These are phyloP conservation scores for Syngnathus scovelli DNA, from an alignment of 2,113 vertebrate genomes.

Conservation along the genomic window DNA sequence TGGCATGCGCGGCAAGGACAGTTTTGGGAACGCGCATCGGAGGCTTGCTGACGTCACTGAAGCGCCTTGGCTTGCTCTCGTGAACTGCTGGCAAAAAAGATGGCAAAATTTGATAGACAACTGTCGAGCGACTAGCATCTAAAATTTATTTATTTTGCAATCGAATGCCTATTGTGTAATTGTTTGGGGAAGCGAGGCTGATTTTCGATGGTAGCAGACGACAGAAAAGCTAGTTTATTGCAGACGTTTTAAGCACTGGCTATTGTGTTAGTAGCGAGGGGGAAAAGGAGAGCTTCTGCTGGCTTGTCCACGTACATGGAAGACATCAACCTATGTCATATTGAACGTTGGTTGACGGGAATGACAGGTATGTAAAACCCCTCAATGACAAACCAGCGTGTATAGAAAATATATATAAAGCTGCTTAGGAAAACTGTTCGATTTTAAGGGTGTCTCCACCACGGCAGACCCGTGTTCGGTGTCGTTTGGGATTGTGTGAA, in stretches of 20 bases:
- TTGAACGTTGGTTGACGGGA: background rate
- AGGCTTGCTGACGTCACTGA: constrained; percentile 72
- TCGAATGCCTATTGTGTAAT: constrained; percentile 10
- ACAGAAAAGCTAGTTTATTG: constrained; percentile 58
- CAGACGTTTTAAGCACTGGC: constrained; percentile 34
- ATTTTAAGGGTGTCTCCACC: constrained; percentile 58
- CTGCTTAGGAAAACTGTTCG: constrained; percentile 44
- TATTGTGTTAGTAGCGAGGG: constrained; percentile 47
- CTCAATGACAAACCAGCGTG: constrained; percentile 11
- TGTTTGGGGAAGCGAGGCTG: constrained; percentile 15
- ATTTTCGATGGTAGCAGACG: constrained; percentile 29
- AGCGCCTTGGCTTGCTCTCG: constrained; percentile 67
- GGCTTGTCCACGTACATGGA: constrained; percentile 32
- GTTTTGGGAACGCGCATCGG: constrained; percentile 60
- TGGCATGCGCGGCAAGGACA: constrained; percentile 65
- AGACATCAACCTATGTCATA: constrained; percentile 34
- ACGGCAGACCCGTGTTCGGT: constrained; percentile 18
- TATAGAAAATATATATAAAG: constrained; percentile 10
- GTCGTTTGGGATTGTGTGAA: constrained; percentile 11
- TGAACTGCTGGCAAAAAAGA: constrained; percentile 64
- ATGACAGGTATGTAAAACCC: background rate
- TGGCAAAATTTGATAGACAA: constrained; percentile 51
- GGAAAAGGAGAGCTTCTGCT: constrained; percentile 41
- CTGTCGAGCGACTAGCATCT: constrained; percentile 26
- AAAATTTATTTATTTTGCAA: constrained; percentile 30